Percentiles rank a stretch among this genome's conserved stretches.
phyloP scores from a whole-genome alignment of 2,113 vertebrate species.

The Picathartes gymnocephalus region DNA sequence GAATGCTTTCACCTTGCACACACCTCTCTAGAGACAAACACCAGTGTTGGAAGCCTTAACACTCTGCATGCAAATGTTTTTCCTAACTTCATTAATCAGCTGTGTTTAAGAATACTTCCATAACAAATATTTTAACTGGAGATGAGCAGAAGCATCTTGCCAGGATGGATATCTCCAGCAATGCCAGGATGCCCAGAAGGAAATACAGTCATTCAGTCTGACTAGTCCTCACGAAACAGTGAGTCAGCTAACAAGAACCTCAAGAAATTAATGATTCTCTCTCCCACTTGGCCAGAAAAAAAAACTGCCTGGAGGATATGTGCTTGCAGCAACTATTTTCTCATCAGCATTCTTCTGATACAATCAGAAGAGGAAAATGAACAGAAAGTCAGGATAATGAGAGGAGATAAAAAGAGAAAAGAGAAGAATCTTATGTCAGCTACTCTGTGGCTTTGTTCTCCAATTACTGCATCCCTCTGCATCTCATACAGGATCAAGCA shows the following conservation, averaged over 20 bases:
- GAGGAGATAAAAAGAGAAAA: background rate
- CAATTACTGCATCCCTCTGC: background rate
- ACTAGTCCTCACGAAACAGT: background rate
- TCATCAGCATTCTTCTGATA: background rate
- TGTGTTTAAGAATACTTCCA: constrained; percentile 68
- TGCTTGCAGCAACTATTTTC: background rate
- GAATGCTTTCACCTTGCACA: constrained; percentile 57
- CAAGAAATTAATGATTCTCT: background rate
- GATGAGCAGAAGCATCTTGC: constrained; percentile 5
- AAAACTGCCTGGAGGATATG: background rate
- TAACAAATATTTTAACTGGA: constrained; percentile 76
- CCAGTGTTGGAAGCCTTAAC: constrained; percentile 63
- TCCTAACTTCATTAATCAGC: constrained; percentile 76
- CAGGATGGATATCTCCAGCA: background rate
- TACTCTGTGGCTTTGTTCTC: background rate
- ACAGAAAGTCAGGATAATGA: background rate
- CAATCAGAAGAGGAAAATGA: background rate
- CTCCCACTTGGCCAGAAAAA: background rate
- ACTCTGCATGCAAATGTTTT: constrained; percentile 70
- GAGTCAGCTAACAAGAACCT: background rate
- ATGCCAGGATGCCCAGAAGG: background rate
- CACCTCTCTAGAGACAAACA: constrained; percentile 67
- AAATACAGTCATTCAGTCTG: background rate
- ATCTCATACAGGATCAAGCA: background rate
- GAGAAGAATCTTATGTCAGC: background rate